Conservation (phyloP, 2,888 invertebrate genomes). For the Tinea semifulvella region DNA sequence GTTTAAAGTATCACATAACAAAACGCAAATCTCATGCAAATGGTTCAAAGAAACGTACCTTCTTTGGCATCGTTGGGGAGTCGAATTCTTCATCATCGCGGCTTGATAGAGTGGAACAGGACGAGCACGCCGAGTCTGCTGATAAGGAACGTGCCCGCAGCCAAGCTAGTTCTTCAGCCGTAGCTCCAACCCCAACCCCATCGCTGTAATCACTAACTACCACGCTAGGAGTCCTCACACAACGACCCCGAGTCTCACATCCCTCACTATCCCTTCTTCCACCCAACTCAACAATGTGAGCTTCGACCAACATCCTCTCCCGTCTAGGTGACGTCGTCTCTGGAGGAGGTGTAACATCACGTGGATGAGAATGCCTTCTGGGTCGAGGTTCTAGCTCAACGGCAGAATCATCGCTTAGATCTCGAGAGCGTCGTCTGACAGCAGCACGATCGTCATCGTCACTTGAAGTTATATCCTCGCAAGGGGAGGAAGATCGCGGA, state of each 20-base stretch:
- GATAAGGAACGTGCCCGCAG: slow-evolving; percentile 59
- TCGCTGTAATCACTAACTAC: slow-evolving; percentile 90
- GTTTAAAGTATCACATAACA: no score
- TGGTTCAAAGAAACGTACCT: slow-evolving; percentile 38
- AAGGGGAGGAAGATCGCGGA: slow-evolving; percentile 47
- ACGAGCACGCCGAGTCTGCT: slow-evolving; percentile 78
- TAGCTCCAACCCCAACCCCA: slow-evolving; percentile 59
- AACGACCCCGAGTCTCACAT: slow-evolving; percentile 57
- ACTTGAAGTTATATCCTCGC: slow-evolving; percentile 54
- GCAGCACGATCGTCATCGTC: slow-evolving; percentile 60
- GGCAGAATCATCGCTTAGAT: slow-evolving; percentile 63
- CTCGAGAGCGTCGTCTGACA: slow-evolving; percentile 52
- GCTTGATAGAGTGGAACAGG: slow-evolving; percentile 77
- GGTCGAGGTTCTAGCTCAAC: slow-evolving; percentile 60
- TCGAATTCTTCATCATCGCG: slow-evolving; percentile 69
- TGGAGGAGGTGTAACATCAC: slow-evolving; percentile 42
- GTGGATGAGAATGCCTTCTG: slow-evolving; percentile 49
- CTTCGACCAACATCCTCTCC: slow-evolving; percentile 56
- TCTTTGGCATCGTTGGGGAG: slow-evolving; percentile 53
- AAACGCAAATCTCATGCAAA: neutral
- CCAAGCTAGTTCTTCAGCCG: slow-evolving; percentile 56
- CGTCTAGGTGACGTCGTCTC: slow-evolving; percentile 42
- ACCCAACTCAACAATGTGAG: slow-evolving; percentile 63
- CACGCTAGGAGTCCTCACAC: slow-evolving; percentile 84
- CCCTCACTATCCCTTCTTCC: slow-evolving; percentile 62